Base-by-base conservation (phyloP, 2,888 invertebrate species). In the Erannis defoliaria region DNA sequence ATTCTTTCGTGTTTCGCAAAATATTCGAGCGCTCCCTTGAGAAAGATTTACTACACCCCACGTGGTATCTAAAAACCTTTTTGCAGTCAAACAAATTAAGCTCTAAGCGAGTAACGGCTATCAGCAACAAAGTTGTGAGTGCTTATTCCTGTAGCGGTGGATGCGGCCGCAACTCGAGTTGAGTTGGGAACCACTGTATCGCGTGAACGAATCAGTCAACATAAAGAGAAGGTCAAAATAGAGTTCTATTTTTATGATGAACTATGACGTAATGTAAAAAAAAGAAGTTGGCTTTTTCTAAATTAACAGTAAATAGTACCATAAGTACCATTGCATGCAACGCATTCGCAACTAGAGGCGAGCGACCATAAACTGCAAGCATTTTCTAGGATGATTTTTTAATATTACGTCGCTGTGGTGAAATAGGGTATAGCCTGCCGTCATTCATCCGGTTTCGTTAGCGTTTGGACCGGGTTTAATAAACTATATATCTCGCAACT, bases 121-220 rank as follows among this genome's bases (percentile, higher is more conserved):
- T 65, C 68, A 57, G 68, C 62, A 67, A 70, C 75, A 76, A 86
- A 89, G 88, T 89, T 87, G 75, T 64, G 76, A 89, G 89, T 89
- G 88, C 84, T 64, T 82, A 88, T 81, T 82, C 79, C 76, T 90
- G 89, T 88, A 73, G 84, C 74, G 85, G 85, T 75, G 66, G 70
- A 56, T 55, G 84, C 74, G 85, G 85, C 77, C 73, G 64, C 66
- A 78, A 83, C 82, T 82, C 21, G 9, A 21, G 74, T 55, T 64
- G 61, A 70, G 63, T 74, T 74, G 70, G 68, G 60, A 72, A 70
- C 71, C 64, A 43, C 54, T 59, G 63, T 66, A 65, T 56, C 65
- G 54, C 48, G 38, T 18, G 48, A 59, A 35, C 19, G 53, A 59
- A 53, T 61, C 55, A 50, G 49, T 57, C 57, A 33, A 46, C 46